These are phyloP conservation scores for Muscidifurax raptorellus DNA, from an alignment of 1,140 invertebrate species.

Conservation along the genomic window DNA sequence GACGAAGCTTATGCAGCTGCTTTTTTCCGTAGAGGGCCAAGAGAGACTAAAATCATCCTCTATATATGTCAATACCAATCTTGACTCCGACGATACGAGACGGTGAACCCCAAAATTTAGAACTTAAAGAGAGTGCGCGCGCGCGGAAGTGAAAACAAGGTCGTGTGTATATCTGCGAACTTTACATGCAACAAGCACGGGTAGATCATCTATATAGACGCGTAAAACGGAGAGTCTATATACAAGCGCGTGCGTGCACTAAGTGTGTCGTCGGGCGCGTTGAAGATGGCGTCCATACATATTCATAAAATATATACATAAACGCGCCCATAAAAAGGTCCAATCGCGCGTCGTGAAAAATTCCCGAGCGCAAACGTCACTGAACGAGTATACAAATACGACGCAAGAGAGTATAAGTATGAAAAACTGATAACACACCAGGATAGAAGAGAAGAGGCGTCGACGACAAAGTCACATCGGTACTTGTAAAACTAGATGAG, in stretches of 20 bases:
- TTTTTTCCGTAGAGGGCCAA: not conserved
- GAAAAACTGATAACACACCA: constrained; percentile 2
- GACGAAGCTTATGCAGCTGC: not conserved
- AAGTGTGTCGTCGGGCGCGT: not conserved
- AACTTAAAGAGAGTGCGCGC: not conserved
- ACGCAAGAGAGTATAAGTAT: constrained; percentile 23
- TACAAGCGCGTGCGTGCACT: not conserved
- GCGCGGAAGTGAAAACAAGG: not conserved
- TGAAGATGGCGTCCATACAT: constrained; percentile 30
- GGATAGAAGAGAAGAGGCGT: constrained; percentile 2
- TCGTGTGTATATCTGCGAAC: not conserved
- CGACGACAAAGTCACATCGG: not conserved
- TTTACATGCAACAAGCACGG: no score
- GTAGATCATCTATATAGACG: not conserved
- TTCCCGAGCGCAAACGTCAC: not conserved
- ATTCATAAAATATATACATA: not conserved
- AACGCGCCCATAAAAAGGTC: not conserved
- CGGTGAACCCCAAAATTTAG: not conserved
- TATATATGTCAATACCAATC: not conserved
- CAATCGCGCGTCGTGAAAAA: no score
- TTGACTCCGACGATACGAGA: not conserved
- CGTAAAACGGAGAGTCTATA: no score
- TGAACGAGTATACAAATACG: not conserved
- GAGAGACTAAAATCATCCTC: not conserved
- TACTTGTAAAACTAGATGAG: not conserved